These are phyloP conservation scores for Drosophila bunnanda DNA, from an alignment of 2,888 invertebrate species.

Conservation along the genomic window DNA sequence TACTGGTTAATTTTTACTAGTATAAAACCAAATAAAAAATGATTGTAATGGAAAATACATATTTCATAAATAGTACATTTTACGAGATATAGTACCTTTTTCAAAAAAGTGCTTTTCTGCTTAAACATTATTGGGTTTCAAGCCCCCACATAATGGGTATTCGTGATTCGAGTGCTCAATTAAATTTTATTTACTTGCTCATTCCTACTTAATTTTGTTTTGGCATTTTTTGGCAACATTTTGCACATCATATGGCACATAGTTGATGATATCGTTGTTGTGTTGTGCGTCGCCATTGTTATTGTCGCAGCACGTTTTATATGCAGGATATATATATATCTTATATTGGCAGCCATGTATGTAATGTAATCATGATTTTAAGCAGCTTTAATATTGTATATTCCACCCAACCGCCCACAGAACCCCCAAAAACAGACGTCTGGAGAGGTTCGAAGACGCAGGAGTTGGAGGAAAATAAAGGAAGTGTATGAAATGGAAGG, in stretches of 20 bases:
- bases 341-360: slow-evolving; percentile 55
- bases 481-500: slow-evolving; percentile 3
- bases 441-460: slow-evolving; percentile 17
- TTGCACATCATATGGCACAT: slow-evolving; percentile 70
- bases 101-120: neutral
- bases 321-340: slow-evolving; percentile 13
- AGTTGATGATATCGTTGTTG: slow-evolving; percentile 35
- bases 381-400: slow-evolving; percentile 66
- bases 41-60: neutral
- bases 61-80: no score
- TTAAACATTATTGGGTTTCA: neutral
- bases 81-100: no score
- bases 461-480: neutral
- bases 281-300: slow-evolving; percentile 34
- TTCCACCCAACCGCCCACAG: slow-evolving; percentile 2
- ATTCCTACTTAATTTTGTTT: slow-evolving; percentile 41
- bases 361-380: slow-evolving; percentile 67
- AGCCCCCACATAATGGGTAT: slow-evolving; percentile 1
- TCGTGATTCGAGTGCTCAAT: neutral
- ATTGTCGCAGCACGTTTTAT: slow-evolving; percentile 39
- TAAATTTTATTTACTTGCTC: slow-evolving; percentile 6
- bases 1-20: neutral
- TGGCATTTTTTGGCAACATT: slow-evolving; percentile 59
- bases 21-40: neutral
- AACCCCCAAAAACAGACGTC: slow-evolving; percentile 24